These are phyloP conservation scores for Falco berigora DNA, from an alignment of 2,797 vertebrate species.

Conservation along the genomic window DNA sequence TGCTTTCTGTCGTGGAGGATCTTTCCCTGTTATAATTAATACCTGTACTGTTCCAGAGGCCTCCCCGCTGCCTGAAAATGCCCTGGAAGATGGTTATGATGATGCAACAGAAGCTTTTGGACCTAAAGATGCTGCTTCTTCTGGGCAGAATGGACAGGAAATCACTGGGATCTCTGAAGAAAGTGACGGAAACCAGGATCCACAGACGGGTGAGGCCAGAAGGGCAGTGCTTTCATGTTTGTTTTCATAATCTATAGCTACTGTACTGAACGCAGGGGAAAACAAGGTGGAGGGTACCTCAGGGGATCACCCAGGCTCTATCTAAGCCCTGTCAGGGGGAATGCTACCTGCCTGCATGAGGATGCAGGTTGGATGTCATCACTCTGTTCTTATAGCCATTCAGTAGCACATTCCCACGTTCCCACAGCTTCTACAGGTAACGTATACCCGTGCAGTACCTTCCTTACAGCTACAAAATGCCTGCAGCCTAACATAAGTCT, in stretches of 20 bases:
- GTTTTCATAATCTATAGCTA: neutral
- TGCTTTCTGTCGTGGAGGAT: neutral
- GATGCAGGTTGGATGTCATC: neutral
- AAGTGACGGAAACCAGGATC: neutral
- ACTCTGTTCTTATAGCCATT: neutral
- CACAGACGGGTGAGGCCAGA: neutral
- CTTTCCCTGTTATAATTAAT: neutral
- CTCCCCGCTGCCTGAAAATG: neutral
- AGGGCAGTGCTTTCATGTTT: neutral
- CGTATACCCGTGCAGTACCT: neutral
- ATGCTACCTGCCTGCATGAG: neutral
- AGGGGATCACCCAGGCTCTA: neutral
- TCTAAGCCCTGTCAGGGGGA: neutral
- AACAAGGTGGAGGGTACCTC: neutral
- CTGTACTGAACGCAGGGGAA: neutral
- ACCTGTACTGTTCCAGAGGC: neutral
- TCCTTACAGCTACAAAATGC: neutral
- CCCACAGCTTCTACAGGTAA: neutral
- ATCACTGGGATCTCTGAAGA: neutral
- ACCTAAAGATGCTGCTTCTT: neutral
- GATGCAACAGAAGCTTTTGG: neutral
- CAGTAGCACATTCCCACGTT: neutral
- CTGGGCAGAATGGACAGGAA: neutral
- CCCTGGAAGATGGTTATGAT: constrained; percentile 19
- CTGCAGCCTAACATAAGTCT: neutral